Evolutionary conservation across 2,888 invertebrate genomes (phyloP).

Genomic region (Leptopterna dolabrata): DNA sequence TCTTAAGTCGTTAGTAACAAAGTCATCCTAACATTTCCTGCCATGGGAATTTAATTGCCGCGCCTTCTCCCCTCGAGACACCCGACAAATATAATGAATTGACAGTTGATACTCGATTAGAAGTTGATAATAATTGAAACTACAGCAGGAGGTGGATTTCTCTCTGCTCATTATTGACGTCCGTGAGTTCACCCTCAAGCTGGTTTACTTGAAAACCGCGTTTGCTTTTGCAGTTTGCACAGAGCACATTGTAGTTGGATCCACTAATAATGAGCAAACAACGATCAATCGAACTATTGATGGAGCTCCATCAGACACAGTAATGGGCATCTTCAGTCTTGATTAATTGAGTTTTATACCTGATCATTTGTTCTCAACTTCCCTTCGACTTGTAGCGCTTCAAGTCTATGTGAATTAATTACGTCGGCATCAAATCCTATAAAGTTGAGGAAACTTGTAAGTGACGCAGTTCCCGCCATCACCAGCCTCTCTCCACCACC

Average conservation of each 20-base stretch:
- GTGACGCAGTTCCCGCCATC: slow-evolving; percentile 4
- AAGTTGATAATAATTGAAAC: background rate
- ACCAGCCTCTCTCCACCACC: background rate
- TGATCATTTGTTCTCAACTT: slow-evolving; percentile 44
- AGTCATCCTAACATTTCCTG: background rate
- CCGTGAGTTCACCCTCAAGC: background rate
- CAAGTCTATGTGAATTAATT: slow-evolving; percentile 36
- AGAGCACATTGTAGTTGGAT: slow-evolving; percentile 5
- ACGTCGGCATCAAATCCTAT: slow-evolving; percentile 8
- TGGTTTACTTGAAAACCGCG: slow-evolving; percentile 7
- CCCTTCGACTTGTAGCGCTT: slow-evolving; percentile 35
- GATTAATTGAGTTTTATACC: slow-evolving; percentile 36
- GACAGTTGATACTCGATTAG: background rate
- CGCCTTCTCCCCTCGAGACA: background rate
- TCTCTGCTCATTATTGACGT: background rate
- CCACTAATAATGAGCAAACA: slow-evolving; percentile 24
- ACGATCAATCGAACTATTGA: slow-evolving; percentile 21
- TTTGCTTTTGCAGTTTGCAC: background rate
- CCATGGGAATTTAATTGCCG: background rate
- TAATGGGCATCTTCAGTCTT: slow-evolving; percentile 14
- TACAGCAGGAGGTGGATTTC: background rate
- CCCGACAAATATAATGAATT: background rate
- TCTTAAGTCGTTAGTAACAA: background rate
- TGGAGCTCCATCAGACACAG: slow-evolving; percentile 5
- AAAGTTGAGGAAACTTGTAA: background rate